Base-by-base conservation (phyloP, 2,888 invertebrate genomes). In the Andrena camellia region DNA sequence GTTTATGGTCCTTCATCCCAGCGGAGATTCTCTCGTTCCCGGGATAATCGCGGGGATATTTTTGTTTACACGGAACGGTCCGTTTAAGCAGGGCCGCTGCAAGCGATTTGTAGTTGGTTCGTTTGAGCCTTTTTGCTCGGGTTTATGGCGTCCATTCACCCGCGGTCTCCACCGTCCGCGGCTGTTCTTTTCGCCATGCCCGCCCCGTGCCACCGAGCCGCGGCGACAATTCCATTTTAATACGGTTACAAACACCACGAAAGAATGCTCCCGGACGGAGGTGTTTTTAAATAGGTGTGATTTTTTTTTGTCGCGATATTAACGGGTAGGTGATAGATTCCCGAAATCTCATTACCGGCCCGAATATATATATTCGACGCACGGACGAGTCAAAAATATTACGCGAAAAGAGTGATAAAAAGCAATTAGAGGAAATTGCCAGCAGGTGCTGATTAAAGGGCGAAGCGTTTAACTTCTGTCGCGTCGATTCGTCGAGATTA, bases 401-500 rank as follows among this genome's bases (percentile, higher is more conserved):
- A 33, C 72, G 67, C 63, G 73, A 73, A 81, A 67, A 68, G 72
- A 81, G 73, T 81, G 81, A 81, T 81, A 81, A 81, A 81, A 81
- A 81, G 62, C 72, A 82, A 82, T 76, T 81, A 81, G 42, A 20
- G 63, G 31, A 66, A 81, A 81, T 81, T 81, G 59, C 64, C 64
- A 48, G 59, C 81, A 50, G 54, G 74, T 64, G 75, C 59, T 26
- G 69, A 81, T 81, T 81, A 81, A 81, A 74, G 64, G 68, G 81
- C 64, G 57, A 59, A 74, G 69, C 81, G 75, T 69, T 81, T 72
- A 69, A 81, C 69, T 81, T 67, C 64, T 69, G 64, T 52, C 31
- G 64, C 82, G 82, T 69, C 73, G 81, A 81, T 81, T 81, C 82
- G 68, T 66, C 74, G 52, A 59, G 74, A 74, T 81, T 81, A 81